Conservation (phyloP, 2,888 invertebrate genomes). For the Meganola albula region DNA sequence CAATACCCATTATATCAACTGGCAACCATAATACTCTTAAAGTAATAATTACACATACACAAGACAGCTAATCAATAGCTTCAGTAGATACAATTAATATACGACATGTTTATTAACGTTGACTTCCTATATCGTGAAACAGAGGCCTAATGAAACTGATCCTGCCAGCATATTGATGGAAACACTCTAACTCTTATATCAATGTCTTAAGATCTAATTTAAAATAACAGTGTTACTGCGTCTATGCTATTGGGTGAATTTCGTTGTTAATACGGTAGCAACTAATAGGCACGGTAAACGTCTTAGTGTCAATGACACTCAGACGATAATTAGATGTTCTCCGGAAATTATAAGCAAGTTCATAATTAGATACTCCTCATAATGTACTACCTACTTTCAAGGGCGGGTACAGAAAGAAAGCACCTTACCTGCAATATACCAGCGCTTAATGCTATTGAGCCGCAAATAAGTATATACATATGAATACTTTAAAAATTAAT, state of each 20-base stretch:
- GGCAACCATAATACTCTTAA: background rate
- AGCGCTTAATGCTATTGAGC: too few relatives aligned
- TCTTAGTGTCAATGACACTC: conserved; percentile 21
- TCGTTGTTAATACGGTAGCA: conserved; percentile 27
- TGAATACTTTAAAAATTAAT: too few relatives aligned
- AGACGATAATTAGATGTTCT: conserved; percentile 12
- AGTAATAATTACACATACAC: conserved; percentile 2
- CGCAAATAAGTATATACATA: too few relatives aligned
- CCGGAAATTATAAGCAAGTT: conserved; percentile 26
- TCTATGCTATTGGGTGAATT: background rate
- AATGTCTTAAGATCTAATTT: background rate
- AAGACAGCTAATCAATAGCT: conserved; percentile 24
- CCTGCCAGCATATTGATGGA: conserved; percentile 7
- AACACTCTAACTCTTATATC: background rate
- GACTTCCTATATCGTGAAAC: conserved; percentile 38
- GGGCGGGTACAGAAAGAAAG: too few relatives aligned
- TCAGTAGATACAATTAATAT: conserved; percentile 43
- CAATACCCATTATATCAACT: too few relatives aligned
- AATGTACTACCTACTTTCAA: too few relatives aligned
- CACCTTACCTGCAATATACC: too few relatives aligned
- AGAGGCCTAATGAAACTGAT: conserved; percentile 32
- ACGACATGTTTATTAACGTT: conserved; percentile 44
- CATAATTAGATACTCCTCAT: too few relatives aligned
- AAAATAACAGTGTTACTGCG: background rate
- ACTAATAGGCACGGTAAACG: conserved; percentile 28